phyloP scores from a whole-genome alignment of 2,797 vertebrate species.

The Acanthurus lineatus region DNA sequence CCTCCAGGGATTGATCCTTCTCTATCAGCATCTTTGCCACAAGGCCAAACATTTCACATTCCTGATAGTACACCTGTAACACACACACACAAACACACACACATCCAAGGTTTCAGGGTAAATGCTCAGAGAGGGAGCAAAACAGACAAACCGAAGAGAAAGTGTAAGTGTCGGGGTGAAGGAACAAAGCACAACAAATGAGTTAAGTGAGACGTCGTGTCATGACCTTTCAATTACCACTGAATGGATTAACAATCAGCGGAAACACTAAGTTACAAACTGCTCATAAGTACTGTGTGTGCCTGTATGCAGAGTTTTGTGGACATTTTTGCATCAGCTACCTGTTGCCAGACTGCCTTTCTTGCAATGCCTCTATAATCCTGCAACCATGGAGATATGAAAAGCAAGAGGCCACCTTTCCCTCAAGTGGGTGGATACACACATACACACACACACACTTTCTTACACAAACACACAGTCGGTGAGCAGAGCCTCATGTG shows the following conservation, averaged over 20 bases:
- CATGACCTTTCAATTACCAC: slow-evolving; percentile 44
- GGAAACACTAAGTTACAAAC: slow-evolving; percentile 10
- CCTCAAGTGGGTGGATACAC: slow-evolving; percentile 70
- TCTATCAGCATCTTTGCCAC: slow-evolving; percentile 85
- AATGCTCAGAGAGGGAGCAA: not conserved
- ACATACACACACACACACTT: slow-evolving; percentile 31
- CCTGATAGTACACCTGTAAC: slow-evolving; percentile 83
- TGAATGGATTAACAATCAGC: slow-evolving; percentile 55
- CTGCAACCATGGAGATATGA: slow-evolving; percentile 81
- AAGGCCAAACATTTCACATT: slow-evolving; percentile 83
- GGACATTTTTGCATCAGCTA: slow-evolving; percentile 50
- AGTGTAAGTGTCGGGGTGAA: slow-evolving; percentile 4
- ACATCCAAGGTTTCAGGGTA: slow-evolving; percentile 14
- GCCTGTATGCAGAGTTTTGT: slow-evolving; percentile 30
- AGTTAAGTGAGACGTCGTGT: slow-evolving; percentile 25
- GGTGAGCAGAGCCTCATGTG: slow-evolving; percentile 61
- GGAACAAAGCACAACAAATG: slow-evolving; percentile 20
- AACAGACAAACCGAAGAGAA: not conserved
- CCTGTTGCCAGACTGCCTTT: slow-evolving; percentile 71
- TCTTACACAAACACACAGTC: slow-evolving; percentile 44
- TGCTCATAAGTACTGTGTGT: slow-evolving; percentile 30
- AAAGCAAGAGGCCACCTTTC: slow-evolving; percentile 72
- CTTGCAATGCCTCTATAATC: slow-evolving; percentile 66
- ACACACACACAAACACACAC: slow-evolving; percentile 26
- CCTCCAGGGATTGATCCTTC: slow-evolving; percentile 83